phyloP scores from a whole-genome alignment of 2,797 vertebrate genomes.

The Xenops minutus region DNA sequence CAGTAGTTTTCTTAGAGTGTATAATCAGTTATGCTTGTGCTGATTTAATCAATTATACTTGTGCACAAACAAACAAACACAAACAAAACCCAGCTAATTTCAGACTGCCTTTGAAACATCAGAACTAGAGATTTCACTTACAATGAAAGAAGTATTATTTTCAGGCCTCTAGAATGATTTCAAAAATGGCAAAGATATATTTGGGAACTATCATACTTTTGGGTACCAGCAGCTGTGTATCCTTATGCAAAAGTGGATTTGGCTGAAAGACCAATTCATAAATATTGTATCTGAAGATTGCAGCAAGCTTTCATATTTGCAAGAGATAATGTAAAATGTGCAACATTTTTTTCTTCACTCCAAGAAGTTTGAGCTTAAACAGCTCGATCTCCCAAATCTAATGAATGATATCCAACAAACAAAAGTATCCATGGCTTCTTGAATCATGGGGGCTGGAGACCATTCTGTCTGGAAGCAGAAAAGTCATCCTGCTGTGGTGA shows the following conservation, averaged over 20 bases:
- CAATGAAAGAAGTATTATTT: slow-evolving; percentile 52
- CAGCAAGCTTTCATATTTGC: slow-evolving; percentile 49
- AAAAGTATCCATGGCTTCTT: neutral
- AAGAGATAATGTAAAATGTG: slow-evolving; percentile 54
- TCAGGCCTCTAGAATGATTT: slow-evolving; percentile 19
- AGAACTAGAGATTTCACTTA: slow-evolving; percentile 20
- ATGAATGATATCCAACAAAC: neutral
- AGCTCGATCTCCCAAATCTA: neutral
- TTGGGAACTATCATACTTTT: slow-evolving; percentile 48
- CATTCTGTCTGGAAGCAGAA: neutral
- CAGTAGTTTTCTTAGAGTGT: slow-evolving; percentile 37
- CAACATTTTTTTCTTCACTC: slow-evolving; percentile 17
- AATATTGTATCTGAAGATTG: slow-evolving; percentile 50
- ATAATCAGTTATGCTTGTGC: slow-evolving; percentile 58
- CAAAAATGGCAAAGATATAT: slow-evolving; percentile 55
- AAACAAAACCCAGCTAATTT: slow-evolving; percentile 54
- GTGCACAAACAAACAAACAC: slow-evolving; percentile 58
- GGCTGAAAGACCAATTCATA: slow-evolving; percentile 64
- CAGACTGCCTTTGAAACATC: slow-evolving; percentile 46
- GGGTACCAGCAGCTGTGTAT: slow-evolving; percentile 58
- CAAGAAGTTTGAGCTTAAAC: slow-evolving; percentile 30
- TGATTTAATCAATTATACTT: slow-evolving; percentile 68
- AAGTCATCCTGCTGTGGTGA: neutral
- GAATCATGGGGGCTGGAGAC: neutral
- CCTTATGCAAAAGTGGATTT: slow-evolving; percentile 58